Conservation (phyloP, 2,797 vertebrate genomes). For the Arctocebus calabarensis region DNA sequence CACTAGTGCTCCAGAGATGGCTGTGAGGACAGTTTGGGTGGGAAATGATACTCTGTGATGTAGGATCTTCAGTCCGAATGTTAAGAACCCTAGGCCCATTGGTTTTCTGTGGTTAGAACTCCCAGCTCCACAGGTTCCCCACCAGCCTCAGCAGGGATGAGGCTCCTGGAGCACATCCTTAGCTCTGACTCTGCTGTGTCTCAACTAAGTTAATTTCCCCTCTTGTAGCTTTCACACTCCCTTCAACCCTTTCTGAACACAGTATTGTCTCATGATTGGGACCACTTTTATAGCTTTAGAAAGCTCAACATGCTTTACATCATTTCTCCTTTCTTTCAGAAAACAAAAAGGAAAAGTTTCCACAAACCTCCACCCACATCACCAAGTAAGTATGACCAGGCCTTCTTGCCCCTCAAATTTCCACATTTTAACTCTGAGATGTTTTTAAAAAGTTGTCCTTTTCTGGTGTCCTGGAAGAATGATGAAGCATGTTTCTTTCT, state of each 20-base stretch:
- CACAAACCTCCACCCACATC: constrained; percentile 90
- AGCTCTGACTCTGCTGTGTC: background rate
- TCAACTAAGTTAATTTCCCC: background rate
- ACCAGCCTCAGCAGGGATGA: background rate
- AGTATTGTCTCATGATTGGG: fast-evolving
- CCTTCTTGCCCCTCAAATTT: background rate
- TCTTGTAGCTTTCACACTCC: background rate
- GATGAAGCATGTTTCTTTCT: background rate
- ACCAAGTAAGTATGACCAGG: constrained; percentile 90
- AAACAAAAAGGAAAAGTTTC: constrained; percentile 88
- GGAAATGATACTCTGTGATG: fast-evolving
- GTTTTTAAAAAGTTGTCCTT: background rate
- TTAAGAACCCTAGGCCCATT: no score
- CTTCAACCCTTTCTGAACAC: background rate
- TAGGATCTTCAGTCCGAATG: background rate
- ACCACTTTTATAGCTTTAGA: background rate
- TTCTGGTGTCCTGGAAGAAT: background rate
- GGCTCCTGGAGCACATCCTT: background rate
- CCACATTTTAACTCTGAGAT: background rate
- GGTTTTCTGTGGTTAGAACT: background rate
- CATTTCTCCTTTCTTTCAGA: constrained; percentile 86
- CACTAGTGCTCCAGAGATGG: no score
- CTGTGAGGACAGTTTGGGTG: background rate
- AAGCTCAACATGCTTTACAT: background rate
- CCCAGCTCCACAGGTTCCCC: background rate